Evolutionary conservation across 1,140 invertebrate species (phyloP).

Genomic region (Homalodisca vitripennis): DNA sequence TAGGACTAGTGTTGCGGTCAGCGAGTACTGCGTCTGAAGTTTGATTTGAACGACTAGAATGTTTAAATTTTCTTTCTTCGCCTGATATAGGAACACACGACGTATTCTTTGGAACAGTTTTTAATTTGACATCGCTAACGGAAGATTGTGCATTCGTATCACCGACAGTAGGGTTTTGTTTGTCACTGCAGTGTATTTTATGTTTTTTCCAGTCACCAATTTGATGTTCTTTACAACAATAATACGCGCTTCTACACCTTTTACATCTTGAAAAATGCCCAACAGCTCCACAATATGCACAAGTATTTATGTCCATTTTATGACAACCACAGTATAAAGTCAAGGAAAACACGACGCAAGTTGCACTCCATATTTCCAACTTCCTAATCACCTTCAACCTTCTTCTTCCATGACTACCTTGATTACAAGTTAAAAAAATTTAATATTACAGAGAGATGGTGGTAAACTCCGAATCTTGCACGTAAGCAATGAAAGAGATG

Average conservation of each 20-base stretch:
- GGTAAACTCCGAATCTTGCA: too few relatives aligned
- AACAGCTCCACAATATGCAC: slow-evolving; percentile 64
- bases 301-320: slow-evolving; percentile 45
- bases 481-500: too few relatives aligned
- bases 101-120: neutral
- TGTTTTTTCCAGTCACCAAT: slow-evolving; percentile 72
- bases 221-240: slow-evolving; percentile 79
- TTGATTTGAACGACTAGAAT: slow-evolving; percentile 29
- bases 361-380: too few relatives aligned
- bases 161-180: slow-evolving; percentile 13
- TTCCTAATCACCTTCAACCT: too few relatives aligned
- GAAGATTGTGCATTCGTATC: neutral
- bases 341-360: too few relatives aligned
- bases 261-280: slow-evolving; percentile 71
- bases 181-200: slow-evolving; percentile 53
- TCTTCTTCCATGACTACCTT: too few relatives aligned
- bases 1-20: slow-evolving; percentile 41
- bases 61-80: neutral
- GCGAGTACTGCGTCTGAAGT: neutral
- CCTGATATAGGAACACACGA: neutral
- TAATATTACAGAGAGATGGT: too few relatives aligned
- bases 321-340: too few relatives aligned
- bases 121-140: neutral
- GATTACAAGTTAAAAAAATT: too few relatives aligned
- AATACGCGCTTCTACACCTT: slow-evolving; percentile 67